These are phyloP conservation scores for Siphlonurus alternatus DNA, from an alignment of 2,888 invertebrate genomes.

Conservation along the genomic window DNA sequence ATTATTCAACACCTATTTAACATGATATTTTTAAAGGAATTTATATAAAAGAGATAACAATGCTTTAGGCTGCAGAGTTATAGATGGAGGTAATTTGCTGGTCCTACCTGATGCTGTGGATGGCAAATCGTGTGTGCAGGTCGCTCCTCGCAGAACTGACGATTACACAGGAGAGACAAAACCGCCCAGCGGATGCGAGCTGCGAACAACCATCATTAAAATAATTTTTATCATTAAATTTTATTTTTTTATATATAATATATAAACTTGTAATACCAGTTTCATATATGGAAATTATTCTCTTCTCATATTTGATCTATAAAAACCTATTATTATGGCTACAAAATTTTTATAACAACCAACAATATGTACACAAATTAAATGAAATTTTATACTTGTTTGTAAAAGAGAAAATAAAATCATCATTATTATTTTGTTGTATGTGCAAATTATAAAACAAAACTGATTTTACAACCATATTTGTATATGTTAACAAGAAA, in stretches of 20 bases:
- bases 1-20: too few relatives aligned
- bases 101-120: conserved; percentile 1
- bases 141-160: background rate
- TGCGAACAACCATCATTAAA: conserved; percentile 25
- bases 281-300: too few relatives aligned
- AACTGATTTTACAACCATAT: background rate
- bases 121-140: background rate
- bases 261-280: too few relatives aligned
- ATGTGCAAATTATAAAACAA: background rate
- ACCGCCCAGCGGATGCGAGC: conserved; percentile 52
- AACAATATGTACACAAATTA: too few relatives aligned
- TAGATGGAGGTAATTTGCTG: background rate
- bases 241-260: too few relatives aligned
- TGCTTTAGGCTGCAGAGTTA: too few relatives aligned
- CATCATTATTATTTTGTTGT: background rate
- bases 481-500: background rate
- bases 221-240: background rate
- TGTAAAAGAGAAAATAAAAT: background rate
- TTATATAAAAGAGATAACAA: too few relatives aligned
- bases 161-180: conserved; percentile 59
- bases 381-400: background rate
- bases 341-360: background rate
- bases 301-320: too few relatives aligned
- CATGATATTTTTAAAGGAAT: too few relatives aligned
- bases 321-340: background rate